Evolutionary conservation across 2,888 invertebrate genomes (phyloP), one percentile per base, ranked within the genome.

Genomic region (Eulithis prunata): DNA sequence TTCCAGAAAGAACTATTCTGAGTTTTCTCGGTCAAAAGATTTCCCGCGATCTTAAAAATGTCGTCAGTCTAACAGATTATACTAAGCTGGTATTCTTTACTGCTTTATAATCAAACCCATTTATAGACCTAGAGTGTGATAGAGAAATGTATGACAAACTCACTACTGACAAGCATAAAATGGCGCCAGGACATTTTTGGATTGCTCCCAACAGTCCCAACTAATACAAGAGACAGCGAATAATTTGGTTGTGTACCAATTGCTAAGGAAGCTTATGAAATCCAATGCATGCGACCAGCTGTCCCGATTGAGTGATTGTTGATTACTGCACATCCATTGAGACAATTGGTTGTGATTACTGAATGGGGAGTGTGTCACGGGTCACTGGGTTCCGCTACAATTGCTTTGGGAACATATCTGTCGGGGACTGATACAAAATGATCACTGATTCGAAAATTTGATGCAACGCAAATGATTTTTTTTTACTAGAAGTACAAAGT

Each of bases 331-430:
- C 79, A 82, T 84, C 86, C 83, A 88, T 89, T 87, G 82, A 82
- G 77, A 81, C 88, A 90, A 90, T 90, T 90, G 89, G 77, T 78
- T 72, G 79, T 85, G 87, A 88, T 88, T 84, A 80, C 73, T 76
- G 72, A 75, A 74, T 73, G 75, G 79, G 78, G 78, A 78, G 75
- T 75, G 69, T 75, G 70, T 73, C 68, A 74, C 74, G 72, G 71
- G 70, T 74, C 71, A 70, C 59, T 66, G 47, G 64, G 63, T 61
- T 69, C 64, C 5, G 47, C 56, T 41, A 59, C 66, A 70, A 71
- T 70, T 71, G 67, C 43, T 57, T 56, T 68, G 71, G 59, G 64
- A 66, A 58, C 43, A 49, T 58, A 51, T 52, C 46, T 47, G 13
- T n/a, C 13, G 62, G 36, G 12, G 14, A 46, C 45, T 45, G 45